phyloP scores from a whole-genome alignment of 2,888 invertebrate species.

The Melieria picta region DNA sequence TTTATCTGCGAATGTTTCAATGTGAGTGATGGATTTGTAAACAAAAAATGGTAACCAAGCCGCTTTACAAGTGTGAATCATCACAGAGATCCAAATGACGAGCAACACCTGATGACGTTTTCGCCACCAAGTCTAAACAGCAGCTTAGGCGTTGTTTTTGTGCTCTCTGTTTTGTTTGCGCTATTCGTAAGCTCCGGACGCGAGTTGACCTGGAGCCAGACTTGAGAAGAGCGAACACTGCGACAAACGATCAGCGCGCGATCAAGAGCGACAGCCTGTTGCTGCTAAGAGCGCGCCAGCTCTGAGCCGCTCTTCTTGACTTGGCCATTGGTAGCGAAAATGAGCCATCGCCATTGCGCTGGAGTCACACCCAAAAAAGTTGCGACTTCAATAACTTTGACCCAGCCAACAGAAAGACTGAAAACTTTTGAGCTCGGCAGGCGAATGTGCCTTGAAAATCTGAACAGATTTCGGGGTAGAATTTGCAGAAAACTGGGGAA shows the following conservation, averaged over 20 bases:
- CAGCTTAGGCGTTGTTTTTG: conserved; percentile 35
- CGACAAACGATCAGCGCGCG: too few relatives aligned
- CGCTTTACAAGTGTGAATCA: neutral
- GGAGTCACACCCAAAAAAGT: conserved; percentile 33
- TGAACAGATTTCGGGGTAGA: neutral
- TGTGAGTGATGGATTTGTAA: neutral
- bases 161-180: conserved; percentile 55
- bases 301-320: conserved; percentile 1
- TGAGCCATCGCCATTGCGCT: conserved; percentile 31
- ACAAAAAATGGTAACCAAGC: neutral
- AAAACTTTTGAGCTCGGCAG: conserved; percentile 39
- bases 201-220: conserved; percentile 36
- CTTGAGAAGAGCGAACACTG: too few relatives aligned
- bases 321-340: conserved; percentile 17
- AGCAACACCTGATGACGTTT: neutral
- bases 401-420: conserved; percentile 49
- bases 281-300: neutral
- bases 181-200: conserved; percentile 51
- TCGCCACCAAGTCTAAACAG: neutral
- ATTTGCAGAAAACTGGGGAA: neutral
- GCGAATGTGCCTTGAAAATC: neutral
- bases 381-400: conserved; percentile 27
- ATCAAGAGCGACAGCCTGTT: too few relatives aligned
- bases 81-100: neutral
- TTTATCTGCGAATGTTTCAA: neutral